Evolutionary conservation across 1,140 invertebrate species (phyloP), one percentile per base, ranked within the genome.

Genomic region (Bombus balteatus): DNA sequence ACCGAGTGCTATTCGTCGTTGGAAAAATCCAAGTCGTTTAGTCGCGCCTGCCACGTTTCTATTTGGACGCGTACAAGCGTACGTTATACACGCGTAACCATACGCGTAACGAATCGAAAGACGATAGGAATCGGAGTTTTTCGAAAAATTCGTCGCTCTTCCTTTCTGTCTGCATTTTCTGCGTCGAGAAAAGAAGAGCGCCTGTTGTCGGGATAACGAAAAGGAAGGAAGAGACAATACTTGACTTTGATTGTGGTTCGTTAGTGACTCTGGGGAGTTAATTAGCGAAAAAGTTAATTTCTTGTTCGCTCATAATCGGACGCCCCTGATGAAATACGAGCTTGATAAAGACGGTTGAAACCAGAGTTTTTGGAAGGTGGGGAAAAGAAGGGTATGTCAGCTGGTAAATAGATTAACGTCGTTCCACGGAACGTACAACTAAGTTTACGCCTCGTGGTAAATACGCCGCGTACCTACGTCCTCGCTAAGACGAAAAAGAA

Each of bases 221-320:
- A 72, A 72, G 79, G 74, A 39, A 78, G 34, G 92, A 90, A 92
- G 91, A 90, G 88, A 82, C 89, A 91, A 87, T 87, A 87, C 88
- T 89, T 76, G 78, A 68, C 83, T 88, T 94, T 92, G 86, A 91
- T 87, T 82, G 92, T 90, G 93, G 94, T 94, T 95, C 94, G 94
- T 95, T 94, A 94, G 91, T 90, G 91, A 79, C 92, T 93, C 91
- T 77, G 83, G 93, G 93, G 93, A 95, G 93, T 95, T 94, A 94
- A 95, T 95, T 95, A 94, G 94, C 92, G 94, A 94, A 94, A 94
- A 95, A 95, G 93, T 95, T 94, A 92, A 94, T 94, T 94, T 94
- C 94, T 94, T 94, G 92, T 91, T 90, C 86, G 91, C 88, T 94
- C 90, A 94, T 94, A 94, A 94, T 93, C 92, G 93, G 93, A 93